These are phyloP conservation scores for Styela clava DNA, from an alignment of 23 tunicate genomes.

Conservation along the genomic window DNA sequence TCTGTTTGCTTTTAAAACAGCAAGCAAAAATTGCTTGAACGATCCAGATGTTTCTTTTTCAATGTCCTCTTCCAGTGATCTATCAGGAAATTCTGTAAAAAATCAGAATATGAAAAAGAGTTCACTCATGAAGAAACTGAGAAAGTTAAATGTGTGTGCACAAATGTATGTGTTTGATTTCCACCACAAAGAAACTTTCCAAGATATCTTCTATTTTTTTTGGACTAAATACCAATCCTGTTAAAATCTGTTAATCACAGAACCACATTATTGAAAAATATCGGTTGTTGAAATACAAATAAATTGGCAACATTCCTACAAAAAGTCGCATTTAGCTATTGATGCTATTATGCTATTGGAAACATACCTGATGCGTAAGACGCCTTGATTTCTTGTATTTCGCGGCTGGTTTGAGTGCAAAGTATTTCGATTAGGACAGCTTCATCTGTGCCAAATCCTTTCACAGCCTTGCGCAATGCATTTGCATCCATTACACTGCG, in stretches of 20 bases:
- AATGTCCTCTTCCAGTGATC: constrained; percentile 63
- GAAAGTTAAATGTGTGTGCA: no score
- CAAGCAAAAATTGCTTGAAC: constrained; percentile 67
- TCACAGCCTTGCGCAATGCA: constrained; percentile 83
- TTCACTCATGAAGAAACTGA: no score
- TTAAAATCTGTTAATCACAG: no score
- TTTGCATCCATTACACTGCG: constrained; percentile 64
- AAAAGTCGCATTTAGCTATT: no score
- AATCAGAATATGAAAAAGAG: not conserved
- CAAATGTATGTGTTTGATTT: no score
- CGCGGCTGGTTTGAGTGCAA: constrained; percentile 76
- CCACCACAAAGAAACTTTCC: no score
- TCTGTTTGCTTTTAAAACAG: constrained; percentile 53
- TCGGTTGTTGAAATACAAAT: no score
- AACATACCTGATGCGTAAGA: constrained; percentile 52
- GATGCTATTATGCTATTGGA: no score
- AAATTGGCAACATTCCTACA: no score
- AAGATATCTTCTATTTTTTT: no score
- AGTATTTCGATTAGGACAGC: constrained; percentile 81
- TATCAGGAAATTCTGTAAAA: constrained; percentile 30
- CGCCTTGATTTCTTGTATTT: constrained; percentile 59
- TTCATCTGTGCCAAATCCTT: constrained; percentile 95
- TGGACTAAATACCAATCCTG: no score
- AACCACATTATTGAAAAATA: no score
- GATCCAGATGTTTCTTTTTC: constrained; percentile 73